These are phyloP conservation scores for Hyles euphorbiae DNA, from an alignment of 1,140 invertebrate genomes.

Conservation along the genomic window DNA sequence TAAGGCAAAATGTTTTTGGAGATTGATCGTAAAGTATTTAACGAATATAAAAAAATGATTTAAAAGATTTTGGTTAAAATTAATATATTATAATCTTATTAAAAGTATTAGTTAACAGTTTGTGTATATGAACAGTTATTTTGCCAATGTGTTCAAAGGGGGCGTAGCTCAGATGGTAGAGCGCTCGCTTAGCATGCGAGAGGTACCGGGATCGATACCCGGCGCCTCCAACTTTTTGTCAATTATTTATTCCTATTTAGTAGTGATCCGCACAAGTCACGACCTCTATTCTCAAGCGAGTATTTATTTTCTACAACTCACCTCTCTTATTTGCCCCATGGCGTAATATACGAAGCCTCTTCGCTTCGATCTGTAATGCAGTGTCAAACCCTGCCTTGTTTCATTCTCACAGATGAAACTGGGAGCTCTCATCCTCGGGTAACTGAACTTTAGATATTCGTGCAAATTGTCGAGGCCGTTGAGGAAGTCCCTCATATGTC, in stretches of 20 bases:
- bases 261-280: background rate
- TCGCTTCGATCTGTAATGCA: conserved; percentile 95
- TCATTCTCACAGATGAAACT: conserved; percentile 98
- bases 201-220: conserved; percentile 27
- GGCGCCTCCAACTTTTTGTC: conserved; percentile 17
- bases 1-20: no score
- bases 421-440: conserved; percentile 90
- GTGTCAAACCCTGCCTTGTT: conserved; percentile 90
- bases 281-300: background rate
- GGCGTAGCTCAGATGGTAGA: conserved; percentile 29
- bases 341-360: conserved; percentile 96
- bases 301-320: conserved; percentile 34
- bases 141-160: no score
- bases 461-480: conserved; percentile 98
- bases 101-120: no score
- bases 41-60: no score
- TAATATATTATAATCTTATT: no score
- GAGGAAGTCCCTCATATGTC: conserved; percentile 96
- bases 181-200: conserved; percentile 29
- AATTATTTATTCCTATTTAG: no score
- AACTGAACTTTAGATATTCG: conserved; percentile 97
- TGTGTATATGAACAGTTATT: no score
- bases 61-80: no score
- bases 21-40: no score
- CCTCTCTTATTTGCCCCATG: conserved; percentile 96